Evolutionary conservation across 1,140 invertebrate species (phyloP), one percentile per base, ranked within the genome.

Genomic region (Diorhabda elongata): DNA sequence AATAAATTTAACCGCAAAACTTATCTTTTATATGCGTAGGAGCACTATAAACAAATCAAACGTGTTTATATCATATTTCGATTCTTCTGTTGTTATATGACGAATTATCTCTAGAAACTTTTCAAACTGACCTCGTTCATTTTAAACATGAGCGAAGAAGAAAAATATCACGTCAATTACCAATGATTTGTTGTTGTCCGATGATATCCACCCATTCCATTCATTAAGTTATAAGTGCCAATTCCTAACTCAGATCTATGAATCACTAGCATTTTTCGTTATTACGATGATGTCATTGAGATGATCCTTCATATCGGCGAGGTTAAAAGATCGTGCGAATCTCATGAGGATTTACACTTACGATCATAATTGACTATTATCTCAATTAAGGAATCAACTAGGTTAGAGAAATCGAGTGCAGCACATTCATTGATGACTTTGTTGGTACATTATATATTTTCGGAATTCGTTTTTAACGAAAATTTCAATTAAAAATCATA

Each of bases 291-390:
- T 71, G 70, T 75, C 71, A 75, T 73, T 5, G 43, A 42, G 65
- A 63, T 71, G 74, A 75, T 73, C 74, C 69, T 73, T 69, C 6
- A 52, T 64, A 71, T 61, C 72, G 68, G 69, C 66, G 64, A 60
- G 72, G 74, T 70, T 73, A 73, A 72, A 70, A 70, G 74, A 75
- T 75, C 74, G 74, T 75, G 74, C 72, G 74, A 75, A 75, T 72
- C 69, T 73, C 63, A 68, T 71, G 70, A 70, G 70, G 74, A 75
- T 75, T 75, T 75, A 71, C 70, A 65, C 66, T 63, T 69, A 66
- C 70, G 74, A 47, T 67, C 57, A 67, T 73, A 73, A 75, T 75
- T 75, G 70, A 61, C 69, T 66, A 69, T 66, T 66, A n/a, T 42
- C 44, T 67, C 66, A 58, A 68, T 71, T 57, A 64, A 63, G 68